Percentiles rank a stretch among this genome's conserved stretches.
phyloP scores from a whole-genome alignment of 2,113 vertebrate genomes.

The Erpornis zantholeuca region DNA sequence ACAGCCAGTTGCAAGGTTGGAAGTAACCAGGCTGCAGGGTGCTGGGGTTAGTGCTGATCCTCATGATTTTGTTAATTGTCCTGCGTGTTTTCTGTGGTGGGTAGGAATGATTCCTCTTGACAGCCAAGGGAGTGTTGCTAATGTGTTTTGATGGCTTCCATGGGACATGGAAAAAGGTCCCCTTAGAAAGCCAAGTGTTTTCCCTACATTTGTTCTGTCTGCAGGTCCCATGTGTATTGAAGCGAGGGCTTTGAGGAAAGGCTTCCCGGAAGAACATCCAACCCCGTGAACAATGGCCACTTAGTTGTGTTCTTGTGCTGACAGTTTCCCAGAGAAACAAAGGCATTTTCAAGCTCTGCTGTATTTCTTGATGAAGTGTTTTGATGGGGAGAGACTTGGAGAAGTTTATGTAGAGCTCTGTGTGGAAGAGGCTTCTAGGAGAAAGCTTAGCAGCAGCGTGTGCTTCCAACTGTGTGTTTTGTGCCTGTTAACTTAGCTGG shows the following conservation, averaged over 20 bases:
- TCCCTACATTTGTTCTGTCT: neutral
- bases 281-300: neutral
- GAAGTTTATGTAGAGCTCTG: neutral
- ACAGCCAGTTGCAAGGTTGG: neutral
- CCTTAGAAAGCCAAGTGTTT: neutral
- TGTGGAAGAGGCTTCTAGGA: neutral
- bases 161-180: neutral
- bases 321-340: neutral
- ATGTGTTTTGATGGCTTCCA: neutral
- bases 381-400: neutral
- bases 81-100: neutral
- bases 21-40: neutral
- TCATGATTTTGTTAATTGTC: neutral
- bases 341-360: neutral
- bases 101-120: neutral
- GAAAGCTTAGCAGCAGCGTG: neutral
- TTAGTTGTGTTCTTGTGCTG: neutral
- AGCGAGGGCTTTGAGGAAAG: neutral
- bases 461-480: neutral
- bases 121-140: neutral
- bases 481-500: neutral
- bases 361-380: neutral
- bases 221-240: neutral
- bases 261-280: neutral
- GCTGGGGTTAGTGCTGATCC: neutral